phyloP scores from a whole-genome alignment of 2,113 vertebrate species.

The Coptodon bakossiorum region DNA sequence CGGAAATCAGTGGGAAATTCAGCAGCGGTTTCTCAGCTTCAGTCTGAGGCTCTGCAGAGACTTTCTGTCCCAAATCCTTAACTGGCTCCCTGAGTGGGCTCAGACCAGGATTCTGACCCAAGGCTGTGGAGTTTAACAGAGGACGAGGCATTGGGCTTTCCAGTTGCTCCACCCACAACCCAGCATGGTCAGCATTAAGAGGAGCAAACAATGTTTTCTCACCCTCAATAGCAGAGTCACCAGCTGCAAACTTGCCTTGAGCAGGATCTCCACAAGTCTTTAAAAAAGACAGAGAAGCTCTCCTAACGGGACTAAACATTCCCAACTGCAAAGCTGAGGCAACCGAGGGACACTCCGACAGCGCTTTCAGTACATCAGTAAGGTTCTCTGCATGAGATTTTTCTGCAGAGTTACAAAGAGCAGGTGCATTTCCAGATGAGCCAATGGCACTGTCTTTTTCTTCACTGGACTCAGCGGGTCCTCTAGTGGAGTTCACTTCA shows the following conservation, averaged over 20 bases:
- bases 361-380: constrained; percentile 17
- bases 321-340: constrained; percentile 19
- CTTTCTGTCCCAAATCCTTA: not conserved
- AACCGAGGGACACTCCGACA: constrained; percentile 19
- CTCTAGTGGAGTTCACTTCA: not conserved
- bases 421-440: not conserved
- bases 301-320: constrained; percentile 41
- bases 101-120: constrained; percentile 7
- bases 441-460: constrained; percentile 35
- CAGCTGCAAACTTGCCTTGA: not conserved
- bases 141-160: constrained; percentile 65
- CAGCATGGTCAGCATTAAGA: not conserved
- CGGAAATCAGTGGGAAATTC: constrained; percentile 9
- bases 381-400: not conserved
- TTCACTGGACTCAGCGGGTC: not conserved
- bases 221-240: not conserved
- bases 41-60: not conserved
- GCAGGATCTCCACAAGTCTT: not conserved
- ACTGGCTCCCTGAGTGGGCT: not conserved
- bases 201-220: constrained; percentile 1
- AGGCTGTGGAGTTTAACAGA: constrained; percentile 65
- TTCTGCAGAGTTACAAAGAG: not conserved
- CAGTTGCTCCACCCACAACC: constrained; percentile 32
- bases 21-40: not conserved
- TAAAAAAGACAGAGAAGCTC: constrained; percentile 2